These are phyloP conservation scores for Pachypeltis micranthus DNA, from an alignment of 1,140 invertebrate species.

Conservation along the genomic window DNA sequence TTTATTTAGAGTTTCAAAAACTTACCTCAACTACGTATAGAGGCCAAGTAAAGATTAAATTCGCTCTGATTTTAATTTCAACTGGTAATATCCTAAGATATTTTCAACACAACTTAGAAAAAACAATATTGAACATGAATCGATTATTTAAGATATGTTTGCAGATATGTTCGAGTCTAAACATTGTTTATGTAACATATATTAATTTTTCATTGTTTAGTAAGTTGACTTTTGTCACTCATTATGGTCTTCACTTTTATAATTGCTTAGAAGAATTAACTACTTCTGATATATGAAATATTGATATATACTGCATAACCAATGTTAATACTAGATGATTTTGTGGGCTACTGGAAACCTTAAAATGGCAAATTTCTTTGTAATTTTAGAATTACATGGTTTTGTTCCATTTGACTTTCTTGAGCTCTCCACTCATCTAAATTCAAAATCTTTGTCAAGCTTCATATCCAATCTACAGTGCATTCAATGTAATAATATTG, in stretches of 20 bases:
- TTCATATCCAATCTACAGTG: no score
- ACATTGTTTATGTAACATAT: slow-evolving; percentile 9
- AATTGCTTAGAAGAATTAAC: no score
- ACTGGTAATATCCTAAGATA: background rate
- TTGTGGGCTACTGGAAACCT: background rate
- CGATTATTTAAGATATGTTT: slow-evolving; percentile 4
- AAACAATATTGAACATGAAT: background rate
- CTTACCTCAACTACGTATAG: background rate
- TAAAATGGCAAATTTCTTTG: background rate
- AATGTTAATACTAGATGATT: background rate
- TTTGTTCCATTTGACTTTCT: no score
- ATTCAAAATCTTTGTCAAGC: no score
- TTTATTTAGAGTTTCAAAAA: background rate
- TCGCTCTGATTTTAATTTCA: background rate
- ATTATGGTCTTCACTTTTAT: no score
- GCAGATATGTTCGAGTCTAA: slow-evolving; percentile 16
- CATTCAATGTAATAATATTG: background rate
- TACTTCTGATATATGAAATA: background rate
- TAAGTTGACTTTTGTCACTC: no score
- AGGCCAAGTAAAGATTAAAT: background rate
- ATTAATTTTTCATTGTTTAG: background rate
- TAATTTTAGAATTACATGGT: background rate
- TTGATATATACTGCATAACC: background rate
- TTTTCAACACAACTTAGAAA: background rate
- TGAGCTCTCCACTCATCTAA: no score